Conservation (phyloP, 2,797 vertebrate species). For the Ceyx erithaca region DNA sequence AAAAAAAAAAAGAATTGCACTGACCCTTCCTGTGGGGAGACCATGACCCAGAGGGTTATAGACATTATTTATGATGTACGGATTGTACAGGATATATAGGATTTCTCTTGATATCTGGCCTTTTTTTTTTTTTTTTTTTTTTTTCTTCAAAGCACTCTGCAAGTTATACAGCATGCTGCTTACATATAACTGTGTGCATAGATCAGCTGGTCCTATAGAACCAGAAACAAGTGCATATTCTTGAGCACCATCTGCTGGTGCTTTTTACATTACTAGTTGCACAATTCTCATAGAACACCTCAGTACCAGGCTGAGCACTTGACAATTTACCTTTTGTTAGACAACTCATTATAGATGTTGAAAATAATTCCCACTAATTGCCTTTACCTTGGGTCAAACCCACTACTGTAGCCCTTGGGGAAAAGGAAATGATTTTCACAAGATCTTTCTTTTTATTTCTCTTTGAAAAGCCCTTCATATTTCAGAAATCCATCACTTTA, state of each 20-base stretch:
- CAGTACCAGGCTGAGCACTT: background rate
- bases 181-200: background rate
- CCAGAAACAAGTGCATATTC: background rate
- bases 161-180: background rate
- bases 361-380: slow-evolving; percentile 3
- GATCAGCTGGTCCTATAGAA: background rate
- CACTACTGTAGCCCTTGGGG: background rate
- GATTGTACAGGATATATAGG: background rate
- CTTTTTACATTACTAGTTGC: background rate
- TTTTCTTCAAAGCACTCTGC: background rate
- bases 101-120: background rate
- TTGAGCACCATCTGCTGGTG: slow-evolving; percentile 52
- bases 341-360: background rate
- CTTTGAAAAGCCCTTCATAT: background rate
- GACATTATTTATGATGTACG: background rate
- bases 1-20: background rate
- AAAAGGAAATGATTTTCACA: background rate
- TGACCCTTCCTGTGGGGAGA: background rate
- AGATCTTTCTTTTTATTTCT: background rate
- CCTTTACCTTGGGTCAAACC: background rate
- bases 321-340: background rate
- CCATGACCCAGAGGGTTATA: background rate
- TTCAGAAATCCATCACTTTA: background rate
- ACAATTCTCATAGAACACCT: accelerated
- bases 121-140: background rate